Conservation (phyloP, 2,113 vertebrate genomes). For the Grus americana region DNA sequence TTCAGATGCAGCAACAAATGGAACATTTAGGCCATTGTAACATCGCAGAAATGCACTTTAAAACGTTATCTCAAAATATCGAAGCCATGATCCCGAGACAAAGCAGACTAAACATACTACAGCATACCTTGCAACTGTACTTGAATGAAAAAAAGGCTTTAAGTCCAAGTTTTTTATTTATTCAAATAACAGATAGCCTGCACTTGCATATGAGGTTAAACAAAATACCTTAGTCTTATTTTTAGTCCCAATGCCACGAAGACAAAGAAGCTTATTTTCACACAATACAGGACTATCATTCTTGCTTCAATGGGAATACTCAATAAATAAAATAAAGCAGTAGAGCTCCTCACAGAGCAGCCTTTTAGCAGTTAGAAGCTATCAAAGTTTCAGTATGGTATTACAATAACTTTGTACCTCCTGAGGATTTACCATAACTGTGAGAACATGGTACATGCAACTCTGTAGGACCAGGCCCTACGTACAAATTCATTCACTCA, state of each 20-base stretch:
- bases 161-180: background rate
- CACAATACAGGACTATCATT: background rate
- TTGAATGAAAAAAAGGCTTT: background rate
- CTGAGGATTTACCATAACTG: background rate
- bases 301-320: background rate
- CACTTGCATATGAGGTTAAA: background rate
- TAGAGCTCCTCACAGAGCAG: background rate
- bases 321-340: background rate
- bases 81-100: background rate
- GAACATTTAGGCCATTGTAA: background rate
- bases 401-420: background rate
- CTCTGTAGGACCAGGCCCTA: background rate
- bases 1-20: background rate
- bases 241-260: background rate
- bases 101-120: background rate
- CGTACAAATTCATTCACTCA: background rate
- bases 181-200: background rate
- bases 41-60: background rate
- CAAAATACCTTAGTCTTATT: background rate
- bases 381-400: background rate
- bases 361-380: background rate
- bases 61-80: background rate
- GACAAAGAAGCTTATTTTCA: background rate
- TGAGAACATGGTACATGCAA: background rate
- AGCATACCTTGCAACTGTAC: background rate